Evolutionary conservation across 1,140 invertebrate genomes (phyloP), one percentile per base, ranked within the genome.

Genomic region (fruit fly (Drosophila melanogaster)): DNA sequence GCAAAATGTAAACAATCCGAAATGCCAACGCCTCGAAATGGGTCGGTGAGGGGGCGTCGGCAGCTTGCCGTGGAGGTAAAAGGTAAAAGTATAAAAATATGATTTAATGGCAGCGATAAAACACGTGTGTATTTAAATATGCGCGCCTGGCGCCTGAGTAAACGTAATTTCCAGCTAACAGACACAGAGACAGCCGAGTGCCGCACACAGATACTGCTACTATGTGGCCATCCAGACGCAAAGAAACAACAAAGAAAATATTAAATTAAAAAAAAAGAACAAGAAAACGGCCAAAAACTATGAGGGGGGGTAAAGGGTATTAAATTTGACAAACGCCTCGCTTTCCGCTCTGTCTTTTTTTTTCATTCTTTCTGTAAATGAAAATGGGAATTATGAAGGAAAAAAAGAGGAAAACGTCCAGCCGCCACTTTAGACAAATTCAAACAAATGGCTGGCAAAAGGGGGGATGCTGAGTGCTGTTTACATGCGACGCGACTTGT

Each of bases 81-180:
- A 86, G 80, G 85, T 90, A 90, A 87, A 59, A 91, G 86, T 90
- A 85, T 90, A 91, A 90, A 84, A 92, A 92, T 90, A 92, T 92
- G 91, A 92, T 92, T 92, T 92, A 92, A 91, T 92, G 89, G 81
- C 79, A 78, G 91, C 81, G 91, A 92, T 92, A 92, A 91, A 92
- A 91, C 91, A 92, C 91, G 91, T 92, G 90, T 92, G 81, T 90
- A 92, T 92, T 92, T 92, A 92, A 92, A 92, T 92, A 92, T 90
- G 81, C 81, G 80, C 90, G 86, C 76, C 78, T 76, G 90, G 81
- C 81, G 89, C 85, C 89, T 92, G 85, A 81, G 89, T 90, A 91
- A 91, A 91, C 90, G 90, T 90, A 91, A 91, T 91, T 91, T 91
- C 58, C 81, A 81, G 61, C 74, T 58, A 56, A 77, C 67, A 65